Percentiles rank a stretch among this genome's conserved stretches.
These are phyloP conservation scores for Smittia sp. DNA, from an alignment of 2,888 invertebrate species.

Conservation along the genomic window DNA sequence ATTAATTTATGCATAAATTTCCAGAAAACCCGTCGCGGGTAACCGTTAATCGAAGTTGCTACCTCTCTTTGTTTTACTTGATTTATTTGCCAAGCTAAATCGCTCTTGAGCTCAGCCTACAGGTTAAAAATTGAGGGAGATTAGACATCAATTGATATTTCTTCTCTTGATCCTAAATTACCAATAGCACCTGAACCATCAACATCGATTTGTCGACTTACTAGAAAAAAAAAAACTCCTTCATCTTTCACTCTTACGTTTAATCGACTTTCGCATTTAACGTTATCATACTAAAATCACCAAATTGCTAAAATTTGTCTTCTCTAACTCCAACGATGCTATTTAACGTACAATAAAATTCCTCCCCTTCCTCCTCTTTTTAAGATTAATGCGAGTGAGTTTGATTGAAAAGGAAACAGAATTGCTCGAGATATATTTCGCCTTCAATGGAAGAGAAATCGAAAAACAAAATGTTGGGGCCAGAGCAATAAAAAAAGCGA, in stretches of 20 bases:
- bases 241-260: neutral
- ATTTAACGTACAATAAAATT: constrained; percentile 4
- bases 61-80: no score
- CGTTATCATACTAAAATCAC: neutral
- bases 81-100: no score
- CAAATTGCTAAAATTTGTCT: constrained; percentile 3
- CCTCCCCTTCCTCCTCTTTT: neutral
- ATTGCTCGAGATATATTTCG: neutral
- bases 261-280: neutral
- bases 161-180: neutral
- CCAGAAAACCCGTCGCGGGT: no score
- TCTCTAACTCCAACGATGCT: neutral
- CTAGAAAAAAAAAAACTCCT: neutral
- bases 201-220: neutral
- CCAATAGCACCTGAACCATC: constrained; percentile 4
- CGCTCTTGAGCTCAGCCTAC: no score
- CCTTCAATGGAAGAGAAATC: no score
- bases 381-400: constrained; percentile 3
- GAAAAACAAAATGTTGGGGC: neutral
- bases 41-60: no score
- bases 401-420: constrained; percentile 7
- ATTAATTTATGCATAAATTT: neutral
- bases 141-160: neutral
- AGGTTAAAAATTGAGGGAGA: no score
- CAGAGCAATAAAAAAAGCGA: neutral